Evolutionary conservation across 2,113 vertebrate genomes (phyloP), one percentile per base, ranked within the genome.

Genomic region (Zosterops hypoxanthus): DNA sequence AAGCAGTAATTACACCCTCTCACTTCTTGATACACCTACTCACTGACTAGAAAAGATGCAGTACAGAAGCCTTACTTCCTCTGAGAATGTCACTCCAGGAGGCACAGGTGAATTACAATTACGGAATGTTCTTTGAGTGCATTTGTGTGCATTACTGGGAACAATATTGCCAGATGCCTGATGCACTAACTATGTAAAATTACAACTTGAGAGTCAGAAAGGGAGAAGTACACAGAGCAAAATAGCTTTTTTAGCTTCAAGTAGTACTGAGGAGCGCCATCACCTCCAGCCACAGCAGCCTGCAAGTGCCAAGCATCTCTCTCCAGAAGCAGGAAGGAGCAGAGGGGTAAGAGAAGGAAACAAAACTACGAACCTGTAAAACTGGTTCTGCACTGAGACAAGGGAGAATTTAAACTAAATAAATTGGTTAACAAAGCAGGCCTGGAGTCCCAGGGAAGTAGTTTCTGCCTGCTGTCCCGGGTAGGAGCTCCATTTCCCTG

Each of bases 1-100:
- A 81, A 68, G 88, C 60, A 60, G 60, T 94, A 96, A 94, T 94
- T 85, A 92, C 57, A 77, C 26, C 39, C 64, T 88, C 79, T 92
- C 53, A 68, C 52, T 90, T 90, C 65, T 53, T 87, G 55, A 70
- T 86, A 92, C 29, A 91, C 39, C 72, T 92, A 75, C 82, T 59
- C 41, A 71, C 23, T 26, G 82, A 73, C 42, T 91, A 60, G 88
- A 78, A 88, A 63, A 91, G 49, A 63, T 13, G 36, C 11, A 90
- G 65, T 66, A 82, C 36, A 89, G 60, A 83, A 96, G 76, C 61
- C 70, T 71, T 49, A 71, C 59, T 85, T 95, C 57, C 77, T 73
- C 63, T 66, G 73, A 95, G 94, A 91, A 81, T 24, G 47, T 71
- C 78, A 78, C 65, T 68, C 33, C 83, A 71, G 80, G 83, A 95